These are phyloP conservation scores for Meandrina meandrites DNA, from an alignment of 92 coral and sea anemone species.

Conservation along the genomic window DNA sequence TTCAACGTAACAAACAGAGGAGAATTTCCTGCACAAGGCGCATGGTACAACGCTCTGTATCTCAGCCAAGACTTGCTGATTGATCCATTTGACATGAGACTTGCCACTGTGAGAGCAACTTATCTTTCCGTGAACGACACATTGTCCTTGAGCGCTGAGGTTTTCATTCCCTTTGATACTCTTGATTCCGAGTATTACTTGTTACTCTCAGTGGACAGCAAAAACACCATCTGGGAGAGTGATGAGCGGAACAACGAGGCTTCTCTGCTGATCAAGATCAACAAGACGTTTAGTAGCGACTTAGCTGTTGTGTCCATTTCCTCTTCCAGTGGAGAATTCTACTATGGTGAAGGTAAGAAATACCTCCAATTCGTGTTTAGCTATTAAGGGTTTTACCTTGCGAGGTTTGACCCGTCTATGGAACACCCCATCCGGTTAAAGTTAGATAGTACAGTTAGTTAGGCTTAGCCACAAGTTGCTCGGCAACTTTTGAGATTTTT, in stretches of 20 bases:
- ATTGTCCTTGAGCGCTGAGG: slow-evolving; percentile 28
- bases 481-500: too few relatives aligned
- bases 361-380: not conserved
- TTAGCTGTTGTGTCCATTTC: slow-evolving; percentile 66
- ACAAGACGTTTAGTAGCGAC: slow-evolving; percentile 66
- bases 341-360: slow-evolving; percentile 59
- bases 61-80: slow-evolving; percentile 73
- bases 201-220: slow-evolving; percentile 65
- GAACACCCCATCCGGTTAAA: too few relatives aligned
- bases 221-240: slow-evolving; percentile 56
- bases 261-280: slow-evolving; percentile 46
- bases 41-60: slow-evolving; percentile 67
- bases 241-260: slow-evolving; percentile 73
- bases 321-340: slow-evolving; percentile 45
- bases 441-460: too few relatives aligned
- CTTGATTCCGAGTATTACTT: slow-evolving; percentile 70
- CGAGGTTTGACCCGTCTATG: too few relatives aligned
- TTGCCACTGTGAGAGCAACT: slow-evolving; percentile 38
- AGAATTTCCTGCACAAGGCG: slow-evolving; percentile 30
- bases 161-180: slow-evolving; percentile 79
- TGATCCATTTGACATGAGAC: slow-evolving; percentile 75
- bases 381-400: too few relatives aligned
- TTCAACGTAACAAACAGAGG: slow-evolving; percentile 70
- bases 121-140: slow-evolving; percentile 47
- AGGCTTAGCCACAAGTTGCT: too few relatives aligned